Conservation (phyloP, 2,797 vertebrate genomes). For the Aratinga solstitialis region DNA sequence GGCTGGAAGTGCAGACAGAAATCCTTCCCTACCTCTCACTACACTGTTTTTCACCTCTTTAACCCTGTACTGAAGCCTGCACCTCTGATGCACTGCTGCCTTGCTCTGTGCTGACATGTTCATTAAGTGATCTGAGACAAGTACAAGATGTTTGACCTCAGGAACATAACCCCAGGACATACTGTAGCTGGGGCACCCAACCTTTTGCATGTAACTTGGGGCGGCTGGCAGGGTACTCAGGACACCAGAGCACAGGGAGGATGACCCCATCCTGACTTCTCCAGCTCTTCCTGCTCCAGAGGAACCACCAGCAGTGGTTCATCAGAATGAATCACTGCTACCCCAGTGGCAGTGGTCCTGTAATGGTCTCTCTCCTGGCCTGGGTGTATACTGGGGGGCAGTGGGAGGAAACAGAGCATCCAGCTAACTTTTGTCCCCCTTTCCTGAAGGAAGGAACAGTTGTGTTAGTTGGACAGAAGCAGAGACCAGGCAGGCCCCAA, state of each 20-base stretch:
- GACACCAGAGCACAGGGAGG: background rate
- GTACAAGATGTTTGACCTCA: background rate
- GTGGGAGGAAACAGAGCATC: background rate
- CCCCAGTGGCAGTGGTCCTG: background rate
- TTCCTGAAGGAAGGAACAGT: background rate
- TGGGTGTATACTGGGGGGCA: background rate
- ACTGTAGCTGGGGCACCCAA: background rate
- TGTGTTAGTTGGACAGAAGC: background rate
- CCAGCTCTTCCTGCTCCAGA: background rate
- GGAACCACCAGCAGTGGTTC: background rate
- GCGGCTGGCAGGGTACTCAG: background rate
- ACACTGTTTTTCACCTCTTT: background rate
- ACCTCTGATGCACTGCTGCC: background rate
- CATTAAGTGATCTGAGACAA: background rate
- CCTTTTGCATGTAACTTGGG: fast-evolving
- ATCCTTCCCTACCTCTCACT: background rate
- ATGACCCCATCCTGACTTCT: background rate
- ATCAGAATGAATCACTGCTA: background rate
- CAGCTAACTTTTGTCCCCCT: background rate
- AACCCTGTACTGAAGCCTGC: background rate
- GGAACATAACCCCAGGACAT: background rate
- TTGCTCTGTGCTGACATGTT: fast-evolving
- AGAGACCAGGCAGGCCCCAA: background rate
- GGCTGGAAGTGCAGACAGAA: background rate
- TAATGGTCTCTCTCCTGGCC: background rate